Conservation (phyloP, 2,113 vertebrate genomes). For the Labeo rohita region DNA sequence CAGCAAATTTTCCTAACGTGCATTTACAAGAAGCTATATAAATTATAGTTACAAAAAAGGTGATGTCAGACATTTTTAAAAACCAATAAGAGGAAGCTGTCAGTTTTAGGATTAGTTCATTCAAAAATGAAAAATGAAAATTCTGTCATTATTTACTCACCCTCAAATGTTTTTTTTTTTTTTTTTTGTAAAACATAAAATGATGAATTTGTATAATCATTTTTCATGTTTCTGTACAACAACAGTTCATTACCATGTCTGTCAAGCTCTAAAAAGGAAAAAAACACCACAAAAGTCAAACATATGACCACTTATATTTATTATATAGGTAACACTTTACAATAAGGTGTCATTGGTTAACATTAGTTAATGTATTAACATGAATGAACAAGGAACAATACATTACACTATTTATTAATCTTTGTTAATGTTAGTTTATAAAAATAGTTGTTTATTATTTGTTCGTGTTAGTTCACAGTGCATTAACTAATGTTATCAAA, state of each 20-base stretch:
- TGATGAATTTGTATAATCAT: background rate
- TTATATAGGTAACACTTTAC: no score
- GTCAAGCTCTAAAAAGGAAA: background rate
- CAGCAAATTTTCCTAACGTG: background rate
- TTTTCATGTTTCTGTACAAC: background rate
- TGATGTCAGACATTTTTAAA: background rate
- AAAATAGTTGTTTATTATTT: no score
- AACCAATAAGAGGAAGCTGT: background rate
- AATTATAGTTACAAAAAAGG: background rate
- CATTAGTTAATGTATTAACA: no score
- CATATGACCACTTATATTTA: no score
- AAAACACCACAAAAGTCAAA: no score
- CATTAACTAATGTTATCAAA: no score
- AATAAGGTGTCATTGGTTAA: no score
- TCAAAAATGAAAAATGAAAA: background rate
- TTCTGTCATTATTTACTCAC: background rate
- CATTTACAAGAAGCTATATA: background rate
- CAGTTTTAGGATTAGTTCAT: background rate
- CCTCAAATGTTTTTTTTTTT: background rate
- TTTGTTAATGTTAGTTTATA: no score
- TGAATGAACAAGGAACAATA: no score
- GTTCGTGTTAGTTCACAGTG: no score
- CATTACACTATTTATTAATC: no score
- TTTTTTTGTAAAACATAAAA: background rate
- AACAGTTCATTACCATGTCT: background rate